Evolutionary conservation across 2,113 vertebrate species (phyloP).

Genomic region (human (Homo sapiens)): GRCh38 chr2:169778501-169779000

Average conservation of each 20-base stretch:
- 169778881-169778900: no score
- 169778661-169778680: neutral
- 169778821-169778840: no score
- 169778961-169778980: no score
- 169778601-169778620: neutral
- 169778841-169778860: no score
- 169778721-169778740: neutral
- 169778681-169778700: neutral
- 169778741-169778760: neutral
- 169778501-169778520: no score
- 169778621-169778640: neutral
- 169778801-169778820: neutral
- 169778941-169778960: no score
- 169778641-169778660: neutral
- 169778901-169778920: no score
- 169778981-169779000: no score
- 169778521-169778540: no score
- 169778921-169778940: no score
- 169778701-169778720: neutral
- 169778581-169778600: neutral
- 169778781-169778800: neutral
- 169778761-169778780: neutral
- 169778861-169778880: no score
- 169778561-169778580: neutral
- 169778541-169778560: neutral